These are phyloP conservation scores for Drosophila nr. perissopoda DNA, from an alignment of 2,888 invertebrate genomes.

Conservation along the genomic window DNA sequence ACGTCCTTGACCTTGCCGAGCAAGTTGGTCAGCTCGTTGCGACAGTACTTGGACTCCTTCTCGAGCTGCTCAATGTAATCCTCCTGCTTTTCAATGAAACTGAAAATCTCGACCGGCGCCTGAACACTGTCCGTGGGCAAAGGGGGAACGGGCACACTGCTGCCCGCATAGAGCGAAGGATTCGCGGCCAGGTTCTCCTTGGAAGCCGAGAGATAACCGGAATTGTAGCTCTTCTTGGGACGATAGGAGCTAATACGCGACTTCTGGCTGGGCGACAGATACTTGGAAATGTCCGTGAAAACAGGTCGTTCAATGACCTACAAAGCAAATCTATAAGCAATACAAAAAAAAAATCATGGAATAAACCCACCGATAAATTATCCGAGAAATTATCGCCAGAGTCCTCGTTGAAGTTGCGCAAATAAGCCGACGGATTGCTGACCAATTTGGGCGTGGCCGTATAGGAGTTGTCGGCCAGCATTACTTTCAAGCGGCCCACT, in stretches of 20 bases:
- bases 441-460: slow-evolving; percentile 85
- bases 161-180: slow-evolving; percentile 60
- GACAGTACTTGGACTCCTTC: slow-evolving; percentile 93
- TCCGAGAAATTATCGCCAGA: slow-evolving; percentile 87
- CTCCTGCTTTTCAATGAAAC: slow-evolving; percentile 93
- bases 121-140: slow-evolving; percentile 82
- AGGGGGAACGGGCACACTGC: slow-evolving; percentile 46
- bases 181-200: slow-evolving; percentile 80
- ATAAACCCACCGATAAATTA: slow-evolving; percentile 82
- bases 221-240: slow-evolving; percentile 67
- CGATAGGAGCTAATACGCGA: slow-evolving; percentile 74
- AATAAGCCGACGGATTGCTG: slow-evolving; percentile 66
- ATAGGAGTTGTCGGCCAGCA: slow-evolving; percentile 90
- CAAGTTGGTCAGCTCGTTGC: slow-evolving; percentile 91
- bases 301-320: slow-evolving; percentile 84
- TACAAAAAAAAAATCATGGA: background rate
- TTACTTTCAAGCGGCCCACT: slow-evolving; percentile 91
- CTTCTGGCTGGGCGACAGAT: slow-evolving; percentile 83
- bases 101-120: slow-evolving; percentile 89
- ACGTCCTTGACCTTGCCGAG: slow-evolving; percentile 94
- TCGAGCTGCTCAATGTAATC: slow-evolving; percentile 95
- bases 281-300: slow-evolving; percentile 85
- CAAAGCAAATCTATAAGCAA: background rate
- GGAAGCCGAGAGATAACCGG: slow-evolving; percentile 66
- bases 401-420: slow-evolving; percentile 85